phyloP scores from a whole-genome alignment of 2,797 vertebrate genomes.

The Pipistrellus pygmaeus region DNA sequence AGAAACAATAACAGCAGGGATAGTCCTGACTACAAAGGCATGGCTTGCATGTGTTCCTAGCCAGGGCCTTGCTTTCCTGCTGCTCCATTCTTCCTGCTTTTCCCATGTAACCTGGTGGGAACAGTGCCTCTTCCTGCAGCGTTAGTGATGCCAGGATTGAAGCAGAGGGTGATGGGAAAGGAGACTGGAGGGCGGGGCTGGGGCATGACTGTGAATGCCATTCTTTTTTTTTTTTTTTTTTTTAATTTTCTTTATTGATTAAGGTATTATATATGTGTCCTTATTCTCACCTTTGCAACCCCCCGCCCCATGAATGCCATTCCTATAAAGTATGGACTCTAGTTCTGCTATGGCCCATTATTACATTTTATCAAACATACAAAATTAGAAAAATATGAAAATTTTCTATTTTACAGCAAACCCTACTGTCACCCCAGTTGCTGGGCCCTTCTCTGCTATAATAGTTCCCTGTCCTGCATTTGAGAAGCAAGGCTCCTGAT shows the following conservation, averaged over 20 bases:
- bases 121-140: not conserved
- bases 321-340: not conserved
- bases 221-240: not conserved
- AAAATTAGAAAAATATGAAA: not conserved
- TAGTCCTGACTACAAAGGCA: not conserved
- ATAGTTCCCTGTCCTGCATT: not conserved
- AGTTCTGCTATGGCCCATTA: not conserved
- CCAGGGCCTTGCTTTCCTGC: not conserved
- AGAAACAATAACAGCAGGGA: not conserved
- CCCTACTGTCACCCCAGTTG: not conserved
- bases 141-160: not conserved
- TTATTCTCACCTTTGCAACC: too few relatives aligned
- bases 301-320: too few relatives aligned
- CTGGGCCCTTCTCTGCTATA: not conserved
- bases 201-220: not conserved
- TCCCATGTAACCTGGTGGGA: not conserved
- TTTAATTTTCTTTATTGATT: too few relatives aligned
- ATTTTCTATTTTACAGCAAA: constrained; percentile 23
- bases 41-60: not conserved
- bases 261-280: too few relatives aligned
- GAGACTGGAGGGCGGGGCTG: not conserved
- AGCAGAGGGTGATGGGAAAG: not conserved
- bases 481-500: not conserved
- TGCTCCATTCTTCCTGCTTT: not conserved
- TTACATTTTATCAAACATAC: not conserved